These are phyloP conservation scores for Notechis scutatus DNA, from an alignment of 2,113 vertebrate species.

Conservation along the genomic window DNA sequence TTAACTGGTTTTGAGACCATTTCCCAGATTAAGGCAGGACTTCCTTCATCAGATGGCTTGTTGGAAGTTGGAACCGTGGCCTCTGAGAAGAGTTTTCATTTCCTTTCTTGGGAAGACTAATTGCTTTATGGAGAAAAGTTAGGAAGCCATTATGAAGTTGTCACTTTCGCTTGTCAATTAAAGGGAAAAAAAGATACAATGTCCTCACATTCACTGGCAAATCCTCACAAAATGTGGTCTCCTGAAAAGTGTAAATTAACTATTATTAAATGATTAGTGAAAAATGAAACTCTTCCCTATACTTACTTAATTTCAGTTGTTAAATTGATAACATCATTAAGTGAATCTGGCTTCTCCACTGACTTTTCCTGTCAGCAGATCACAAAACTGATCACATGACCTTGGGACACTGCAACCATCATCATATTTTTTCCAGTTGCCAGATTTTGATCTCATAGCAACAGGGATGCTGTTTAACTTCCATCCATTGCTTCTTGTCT, in stretches of 20 bases:
- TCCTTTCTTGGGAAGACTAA: not conserved
- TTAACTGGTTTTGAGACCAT: not conserved
- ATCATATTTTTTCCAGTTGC: not conserved
- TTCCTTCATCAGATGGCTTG: not conserved
- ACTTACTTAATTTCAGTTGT: not conserved
- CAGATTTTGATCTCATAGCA: not conserved
- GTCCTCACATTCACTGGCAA: not conserved
- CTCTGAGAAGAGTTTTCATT: not conserved
- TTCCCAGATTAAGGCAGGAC: not conserved
- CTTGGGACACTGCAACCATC: not conserved
- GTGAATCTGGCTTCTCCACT: not conserved
- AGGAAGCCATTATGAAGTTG: not conserved
- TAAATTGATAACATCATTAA: not conserved
- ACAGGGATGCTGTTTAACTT: not conserved
- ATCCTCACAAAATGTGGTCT: not conserved
- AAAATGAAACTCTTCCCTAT: not conserved
- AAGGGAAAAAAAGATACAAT: not conserved
- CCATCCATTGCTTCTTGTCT: not conserved
- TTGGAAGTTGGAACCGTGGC: not conserved
- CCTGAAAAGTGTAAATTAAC: constrained; percentile 5
- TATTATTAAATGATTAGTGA: not conserved
- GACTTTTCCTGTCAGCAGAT: not conserved
- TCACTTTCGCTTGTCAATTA: not conserved
- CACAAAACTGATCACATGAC: not conserved
- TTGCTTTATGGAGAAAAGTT: constrained; percentile 2